Conservation (phyloP, 2,113 vertebrate species). For the Oxyruncus cristatus region DNA sequence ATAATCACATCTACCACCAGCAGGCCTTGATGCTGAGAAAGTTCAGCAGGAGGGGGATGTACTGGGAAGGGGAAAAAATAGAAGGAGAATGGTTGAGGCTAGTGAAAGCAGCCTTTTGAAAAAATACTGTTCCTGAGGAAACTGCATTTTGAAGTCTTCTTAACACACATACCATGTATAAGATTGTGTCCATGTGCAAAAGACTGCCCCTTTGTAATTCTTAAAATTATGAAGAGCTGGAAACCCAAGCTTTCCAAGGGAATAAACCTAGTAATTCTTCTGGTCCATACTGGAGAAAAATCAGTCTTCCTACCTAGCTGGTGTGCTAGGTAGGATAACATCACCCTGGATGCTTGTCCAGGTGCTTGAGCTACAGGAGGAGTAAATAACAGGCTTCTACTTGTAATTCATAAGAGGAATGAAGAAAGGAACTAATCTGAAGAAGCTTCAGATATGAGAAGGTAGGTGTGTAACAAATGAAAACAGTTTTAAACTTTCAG, state of each 20-base stretch:
- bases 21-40: not conserved
- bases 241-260: not conserved
- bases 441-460: not conserved
- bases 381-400: not conserved
- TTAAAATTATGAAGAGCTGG: not conserved
- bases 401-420: not conserved
- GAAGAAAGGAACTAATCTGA: not conserved
- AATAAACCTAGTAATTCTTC: not conserved
- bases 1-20: not conserved
- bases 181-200: not conserved
- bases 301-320: not conserved
- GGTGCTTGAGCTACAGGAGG: not conserved
- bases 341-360: not conserved
- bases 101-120: not conserved
- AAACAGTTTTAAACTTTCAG: not conserved
- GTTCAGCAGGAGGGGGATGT: not conserved
- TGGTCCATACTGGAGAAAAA: not conserved
- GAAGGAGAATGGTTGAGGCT: not conserved
- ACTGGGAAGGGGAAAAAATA: not conserved
- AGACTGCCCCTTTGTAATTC: not conserved
- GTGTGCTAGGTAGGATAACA: not conserved
- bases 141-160: not conserved
- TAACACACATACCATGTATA: fast-evolving
- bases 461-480: not conserved
- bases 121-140: not conserved